Conservation (phyloP, 2,797 vertebrate species). For the Zenarchopterus dispar region DNA sequence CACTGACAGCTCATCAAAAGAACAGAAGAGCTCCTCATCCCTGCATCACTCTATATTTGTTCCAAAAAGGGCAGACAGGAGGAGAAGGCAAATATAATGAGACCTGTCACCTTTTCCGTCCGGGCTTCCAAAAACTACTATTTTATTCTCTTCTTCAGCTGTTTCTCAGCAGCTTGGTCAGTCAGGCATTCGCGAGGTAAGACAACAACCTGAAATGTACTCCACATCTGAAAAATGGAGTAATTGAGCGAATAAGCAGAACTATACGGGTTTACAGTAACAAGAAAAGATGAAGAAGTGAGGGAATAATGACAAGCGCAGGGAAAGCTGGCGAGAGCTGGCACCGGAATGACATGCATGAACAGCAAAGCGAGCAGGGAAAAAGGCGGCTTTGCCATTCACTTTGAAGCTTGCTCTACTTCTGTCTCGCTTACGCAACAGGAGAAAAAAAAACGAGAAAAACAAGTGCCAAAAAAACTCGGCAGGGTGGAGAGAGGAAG, state of each 20-base stretch:
- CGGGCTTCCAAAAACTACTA: slow-evolving; percentile 19
- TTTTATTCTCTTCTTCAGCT: slow-evolving; percentile 26
- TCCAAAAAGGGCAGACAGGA: slow-evolving; percentile 60
- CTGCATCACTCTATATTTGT: slow-evolving; percentile 58
- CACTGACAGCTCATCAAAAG: slow-evolving; percentile 72
- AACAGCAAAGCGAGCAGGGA: slow-evolving; percentile 75
- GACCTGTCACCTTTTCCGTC: slow-evolving; percentile 35
- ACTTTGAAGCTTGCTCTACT: slow-evolving; percentile 83
- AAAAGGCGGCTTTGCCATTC: slow-evolving; percentile 81
- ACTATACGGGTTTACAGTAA: slow-evolving; percentile 34
- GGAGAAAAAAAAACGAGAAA: slow-evolving; percentile 67
- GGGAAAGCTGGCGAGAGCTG: slow-evolving; percentile 49
- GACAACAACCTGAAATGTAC: slow-evolving; percentile 11
- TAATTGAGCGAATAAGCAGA: slow-evolving; percentile 13
- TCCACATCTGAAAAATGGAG: background rate
- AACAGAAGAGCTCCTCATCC: slow-evolving; percentile 57
- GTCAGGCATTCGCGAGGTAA: slow-evolving; percentile 31
- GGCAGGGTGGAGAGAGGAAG: slow-evolving; percentile 43
- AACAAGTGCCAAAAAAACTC: slow-evolving; percentile 67
- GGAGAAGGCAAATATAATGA: slow-evolving; percentile 58
- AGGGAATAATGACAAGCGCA: slow-evolving; percentile 34
- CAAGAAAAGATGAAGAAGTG: slow-evolving; percentile 29
- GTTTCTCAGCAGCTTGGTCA: slow-evolving; percentile 19
- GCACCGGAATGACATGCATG: slow-evolving; percentile 76
- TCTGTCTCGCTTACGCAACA: slow-evolving; percentile 79